phyloP scores from a whole-genome alignment of 2,113 vertebrate genomes.

The Mormyrus lacerda region DNA sequence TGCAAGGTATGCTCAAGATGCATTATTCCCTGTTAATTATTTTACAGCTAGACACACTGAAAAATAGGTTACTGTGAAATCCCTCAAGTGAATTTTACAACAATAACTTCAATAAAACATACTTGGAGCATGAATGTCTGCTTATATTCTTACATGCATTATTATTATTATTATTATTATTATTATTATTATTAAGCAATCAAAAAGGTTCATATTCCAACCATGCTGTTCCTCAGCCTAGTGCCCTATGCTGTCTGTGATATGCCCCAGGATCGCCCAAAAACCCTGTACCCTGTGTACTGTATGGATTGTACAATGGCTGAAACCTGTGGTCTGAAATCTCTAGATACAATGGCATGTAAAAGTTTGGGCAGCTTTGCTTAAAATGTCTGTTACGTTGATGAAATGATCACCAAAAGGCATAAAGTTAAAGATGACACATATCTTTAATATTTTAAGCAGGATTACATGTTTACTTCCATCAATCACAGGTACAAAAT shows the following conservation, averaged over 20 bases:
- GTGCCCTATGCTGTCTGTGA: background rate
- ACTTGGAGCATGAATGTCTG: background rate
- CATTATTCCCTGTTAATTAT: slow-evolving; percentile 9
- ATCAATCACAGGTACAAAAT: too few relatives aligned
- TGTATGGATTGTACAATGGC: background rate
- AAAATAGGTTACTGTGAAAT: slow-evolving; percentile 12
- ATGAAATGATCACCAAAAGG: too few relatives aligned
- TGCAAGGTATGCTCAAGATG: slow-evolving; percentile 5
- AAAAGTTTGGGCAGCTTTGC: too few relatives aligned
- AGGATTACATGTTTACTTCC: too few relatives aligned
- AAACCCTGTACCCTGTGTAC: background rate
- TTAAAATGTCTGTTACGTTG: too few relatives aligned
- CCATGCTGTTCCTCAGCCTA: background rate
- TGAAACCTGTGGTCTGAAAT: background rate
- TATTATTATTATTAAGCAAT: background rate
- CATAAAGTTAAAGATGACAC: too few relatives aligned
- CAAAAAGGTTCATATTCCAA: background rate
- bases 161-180: background rate
- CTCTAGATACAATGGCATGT: background rate
- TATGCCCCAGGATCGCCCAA: background rate
- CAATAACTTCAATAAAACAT: slow-evolving; percentile 12
- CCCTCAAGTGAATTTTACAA: slow-evolving; percentile 5
- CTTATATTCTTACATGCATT: background rate
- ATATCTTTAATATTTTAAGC: too few relatives aligned
- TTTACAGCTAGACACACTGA: background rate